Evolutionary conservation across 1,140 invertebrate genomes (phyloP), one percentile per base, ranked within the genome.

Genomic region (Spodoptera frugiperda): DNA sequence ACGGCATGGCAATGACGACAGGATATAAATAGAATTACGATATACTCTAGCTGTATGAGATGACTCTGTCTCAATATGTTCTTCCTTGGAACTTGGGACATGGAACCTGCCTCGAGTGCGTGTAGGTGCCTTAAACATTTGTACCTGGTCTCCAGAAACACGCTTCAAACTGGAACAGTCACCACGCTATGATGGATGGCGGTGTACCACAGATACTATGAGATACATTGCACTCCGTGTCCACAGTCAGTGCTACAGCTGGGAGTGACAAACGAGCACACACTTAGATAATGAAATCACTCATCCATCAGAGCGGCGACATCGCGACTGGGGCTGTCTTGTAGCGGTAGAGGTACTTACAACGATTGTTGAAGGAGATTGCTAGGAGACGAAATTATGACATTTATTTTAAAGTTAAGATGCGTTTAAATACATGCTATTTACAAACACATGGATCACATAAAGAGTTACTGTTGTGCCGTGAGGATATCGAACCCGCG

Each of bases 251-350:
- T 0, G 19, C 21, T 57, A 30, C 21, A 57, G 54, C 21, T 44
- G 33, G 10, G 30, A 15, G 15, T 63, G 59, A 63, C 59, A 44
- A 63, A 63, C 59, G 59, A 63, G 59, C 59, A 63, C 10, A 44
- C 33, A 63, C 25, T 39, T 11, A 9, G 15, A 33, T 63, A 39
- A 63, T 44, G 12, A 44, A 39, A 44, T 17, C 33, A 44, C 33
- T n/a, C 59, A 63, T 63, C 59, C 33, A 63, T 63, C 59, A 63
- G 9, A 17, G 59, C 44, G 59, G 33, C 33, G 59, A 63, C 39
- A 63, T 44, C 59, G 33, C 33, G 33, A 39, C 33, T 39, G 33
- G 25, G 33, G 1, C 33, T 9, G 6, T 9, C 33, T 39, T n/a
- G n/a, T n/a, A n/a, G n/a, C n/a, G n/a, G n/a, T n/a, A n/a, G n/a